These are phyloP conservation scores for Sarcophilus harrisii DNA, from an alignment of 2,797 vertebrate species.

Conservation along the genomic window DNA sequence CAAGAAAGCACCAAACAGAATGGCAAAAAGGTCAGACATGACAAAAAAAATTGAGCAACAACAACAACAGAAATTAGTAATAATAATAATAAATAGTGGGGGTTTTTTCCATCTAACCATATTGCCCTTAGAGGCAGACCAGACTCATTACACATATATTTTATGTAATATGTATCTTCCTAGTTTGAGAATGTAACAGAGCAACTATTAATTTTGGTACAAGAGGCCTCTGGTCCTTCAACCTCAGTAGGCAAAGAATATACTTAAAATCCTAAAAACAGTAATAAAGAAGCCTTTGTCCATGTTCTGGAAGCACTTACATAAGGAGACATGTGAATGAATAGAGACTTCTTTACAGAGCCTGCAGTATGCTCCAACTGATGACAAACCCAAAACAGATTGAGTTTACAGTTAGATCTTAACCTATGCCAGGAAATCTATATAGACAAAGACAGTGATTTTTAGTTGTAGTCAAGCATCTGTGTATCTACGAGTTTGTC, in stretches of 20 bases:
- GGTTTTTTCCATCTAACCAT: neutral
- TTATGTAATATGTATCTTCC: neutral
- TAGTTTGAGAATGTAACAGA: neutral
- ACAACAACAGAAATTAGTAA: neutral
- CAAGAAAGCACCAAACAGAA: neutral
- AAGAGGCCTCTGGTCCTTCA: too few relatives aligned
- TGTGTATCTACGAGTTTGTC: neutral
- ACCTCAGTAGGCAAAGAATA: neutral
- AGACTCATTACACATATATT: neutral
- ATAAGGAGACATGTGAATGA: neutral
- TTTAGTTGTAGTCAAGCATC: neutral
- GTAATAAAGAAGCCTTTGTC: rapidly evolving
- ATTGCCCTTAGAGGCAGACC: neutral
- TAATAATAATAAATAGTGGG: too few relatives aligned
- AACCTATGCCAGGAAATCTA: neutral
- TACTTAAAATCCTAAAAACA: neutral
- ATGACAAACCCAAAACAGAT: too few relatives aligned
- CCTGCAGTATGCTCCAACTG: neutral
- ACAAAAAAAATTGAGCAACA: neutral
- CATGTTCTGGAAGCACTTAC: rapidly evolving
- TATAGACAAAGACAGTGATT: neutral
- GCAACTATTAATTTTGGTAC: neutral
- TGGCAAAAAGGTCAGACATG: neutral
- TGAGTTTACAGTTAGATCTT: rapidly evolving
- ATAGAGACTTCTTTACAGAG: rapidly evolving